Evolutionary conservation across 2,888 invertebrate genomes (phyloP), one percentile per base, ranked within the genome.

Genomic region (Ochropleura leucogaster): DNA sequence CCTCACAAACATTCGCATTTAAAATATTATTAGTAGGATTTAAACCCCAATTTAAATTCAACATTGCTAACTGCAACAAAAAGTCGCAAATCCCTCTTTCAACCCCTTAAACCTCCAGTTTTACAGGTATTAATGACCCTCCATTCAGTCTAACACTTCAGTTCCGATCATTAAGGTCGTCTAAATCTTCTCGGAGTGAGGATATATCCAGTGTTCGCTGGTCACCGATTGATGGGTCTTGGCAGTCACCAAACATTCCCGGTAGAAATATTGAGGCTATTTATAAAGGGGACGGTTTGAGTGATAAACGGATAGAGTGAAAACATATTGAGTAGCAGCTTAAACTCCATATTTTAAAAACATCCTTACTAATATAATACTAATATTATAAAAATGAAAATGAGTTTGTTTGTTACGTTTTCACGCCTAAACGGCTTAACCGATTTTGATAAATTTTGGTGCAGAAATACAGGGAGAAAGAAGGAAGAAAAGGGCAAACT

Each of bases 191-290:
- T 63, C 47, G 67, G 68, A 83, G 80, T 68, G 53, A 68, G 72
- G 64, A 71, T 77, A 73, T 72, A 82, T 86, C 85, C 79, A 80
- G 79, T 85, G 69, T 68, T 84, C 65, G 73, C 65, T 68, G 77
- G 64, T 69, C 68, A 73, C 69, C 74, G 74, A 87, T 86, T 87
- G 87, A 86, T 87, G 84, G 69, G 42, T 57, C 71, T 72, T 73
- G 66, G 60, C 74, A 84, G 82, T 84, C 85, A 74, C 84, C 84
- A 74, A 84, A 79, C 79, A 80, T 80, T 82, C 74, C 53, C 66
- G 46, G 55, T 69, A 67, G 76, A 87, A 87, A 86, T 85, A 87
- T 87, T 79, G 77, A 57, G 42, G 82, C 89, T 9, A 87, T 86
- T 80, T 87, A 79, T 86, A 68, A 84, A 42, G 46, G n/a, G 6